Evolutionary conservation across 2,797 vertebrate genomes (phyloP).

Genomic region (Pitangus sulphuratus): DNA sequence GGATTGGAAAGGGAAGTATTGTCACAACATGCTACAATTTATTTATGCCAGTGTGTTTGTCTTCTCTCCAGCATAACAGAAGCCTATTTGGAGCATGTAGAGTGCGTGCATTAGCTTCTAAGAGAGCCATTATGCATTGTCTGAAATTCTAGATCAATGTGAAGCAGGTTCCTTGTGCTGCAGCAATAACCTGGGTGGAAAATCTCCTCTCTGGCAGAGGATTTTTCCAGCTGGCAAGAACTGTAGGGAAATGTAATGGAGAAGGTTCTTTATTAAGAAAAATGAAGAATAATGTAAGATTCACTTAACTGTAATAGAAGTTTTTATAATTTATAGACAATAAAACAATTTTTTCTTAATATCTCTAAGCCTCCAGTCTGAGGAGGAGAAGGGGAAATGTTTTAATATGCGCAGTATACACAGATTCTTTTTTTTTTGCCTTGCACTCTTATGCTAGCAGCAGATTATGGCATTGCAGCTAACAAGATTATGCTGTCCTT

Average conservation of each 20-base stretch:
- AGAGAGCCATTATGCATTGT: neutral
- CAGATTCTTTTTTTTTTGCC: neutral
- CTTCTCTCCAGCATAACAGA: neutral
- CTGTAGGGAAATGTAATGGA: neutral
- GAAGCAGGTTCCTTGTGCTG: neutral
- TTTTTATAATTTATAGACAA: neutral
- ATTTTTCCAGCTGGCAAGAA: conserved; percentile 14
- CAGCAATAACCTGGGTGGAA: neutral
- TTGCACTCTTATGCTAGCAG: neutral
- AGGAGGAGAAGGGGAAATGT: neutral
- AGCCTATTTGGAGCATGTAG: neutral
- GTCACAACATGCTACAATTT: neutral
- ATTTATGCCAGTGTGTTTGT: neutral
- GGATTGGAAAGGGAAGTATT: neutral
- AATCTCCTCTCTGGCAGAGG: neutral
- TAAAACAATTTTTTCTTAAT: neutral
- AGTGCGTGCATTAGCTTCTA: neutral
- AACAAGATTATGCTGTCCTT: conserved; percentile 22
- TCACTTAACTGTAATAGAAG: neutral
- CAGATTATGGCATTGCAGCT: neutral
- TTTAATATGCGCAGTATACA: neutral
- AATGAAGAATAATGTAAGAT: neutral
- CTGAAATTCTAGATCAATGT: neutral
- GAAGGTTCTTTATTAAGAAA: neutral
- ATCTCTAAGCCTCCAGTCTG: neutral